Evolutionary conservation across 2,113 vertebrate species (phyloP).

Genomic region (Aplodontia rufa): DNA sequence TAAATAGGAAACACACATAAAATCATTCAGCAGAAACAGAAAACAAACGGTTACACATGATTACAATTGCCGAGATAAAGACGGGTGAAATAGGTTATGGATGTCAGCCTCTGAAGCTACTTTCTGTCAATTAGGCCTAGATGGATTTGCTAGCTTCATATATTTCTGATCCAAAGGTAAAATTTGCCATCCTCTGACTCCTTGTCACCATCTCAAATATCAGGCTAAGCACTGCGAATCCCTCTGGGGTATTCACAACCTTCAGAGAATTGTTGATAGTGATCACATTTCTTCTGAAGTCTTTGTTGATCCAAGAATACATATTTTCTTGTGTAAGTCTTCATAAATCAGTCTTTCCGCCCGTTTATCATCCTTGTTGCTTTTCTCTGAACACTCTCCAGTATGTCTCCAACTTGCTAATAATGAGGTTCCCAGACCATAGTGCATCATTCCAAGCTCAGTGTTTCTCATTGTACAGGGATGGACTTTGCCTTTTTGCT

Average conservation of each 20-base stretch:
- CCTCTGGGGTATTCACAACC: slow-evolving; percentile 53
- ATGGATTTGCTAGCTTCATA: slow-evolving; percentile 22
- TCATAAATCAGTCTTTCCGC: slow-evolving; percentile 75
- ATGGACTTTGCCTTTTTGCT: slow-evolving; percentile 51
- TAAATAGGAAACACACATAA: slow-evolving; percentile 74
- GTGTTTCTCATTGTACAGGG: slow-evolving; percentile 6
- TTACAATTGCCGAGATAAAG: slow-evolving; percentile 39
- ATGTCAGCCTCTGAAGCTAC: slow-evolving; percentile 20
- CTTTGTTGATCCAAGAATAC: slow-evolving; percentile 75
- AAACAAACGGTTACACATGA: slow-evolving; percentile 44
- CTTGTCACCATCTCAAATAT: slow-evolving; percentile 62
- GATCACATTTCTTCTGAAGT: slow-evolving; percentile 75
- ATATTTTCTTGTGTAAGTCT: slow-evolving; percentile 71
- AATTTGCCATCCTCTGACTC: slow-evolving; percentile 49
- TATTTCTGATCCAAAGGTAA: slow-evolving; percentile 44
- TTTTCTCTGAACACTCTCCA: slow-evolving; percentile 76
- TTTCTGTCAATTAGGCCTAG: slow-evolving; percentile 43
- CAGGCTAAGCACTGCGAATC: not conserved
- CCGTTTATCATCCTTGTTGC: slow-evolving; percentile 62
- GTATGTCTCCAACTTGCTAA: slow-evolving; percentile 57
- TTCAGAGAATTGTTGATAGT: slow-evolving; percentile 73
- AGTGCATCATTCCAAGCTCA: slow-evolving; percentile 42
- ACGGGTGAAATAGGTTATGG: slow-evolving; percentile 3
- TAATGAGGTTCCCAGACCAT: slow-evolving; percentile 75
- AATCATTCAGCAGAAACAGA: slow-evolving; percentile 40